Evolutionary conservation across 1,140 invertebrate genomes (phyloP), one percentile per base, ranked within the genome.

Genomic region (Calephelis virginiensis): DNA sequence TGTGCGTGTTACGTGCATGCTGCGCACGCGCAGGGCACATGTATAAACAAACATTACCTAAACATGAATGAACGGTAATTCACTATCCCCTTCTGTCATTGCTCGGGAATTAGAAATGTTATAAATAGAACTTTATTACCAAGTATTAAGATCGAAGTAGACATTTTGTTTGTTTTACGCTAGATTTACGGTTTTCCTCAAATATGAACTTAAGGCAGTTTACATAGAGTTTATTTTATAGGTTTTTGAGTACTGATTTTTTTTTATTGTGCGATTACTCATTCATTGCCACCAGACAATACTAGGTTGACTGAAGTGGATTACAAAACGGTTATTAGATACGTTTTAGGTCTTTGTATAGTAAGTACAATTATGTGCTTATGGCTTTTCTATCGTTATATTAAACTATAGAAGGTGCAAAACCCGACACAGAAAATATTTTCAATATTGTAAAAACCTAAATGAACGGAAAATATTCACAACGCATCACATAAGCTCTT

Each of bases 1-100:
- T 45, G 53, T 59, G 69, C 82, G 78, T 87, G 85, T 14, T 13
- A 13, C 50, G 48, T 67, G 74, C 83, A 84, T 88, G 84, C 50
- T 67, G 68, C 72, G 72, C 84, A 82, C 81, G 82, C 73, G 76
- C 56, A 40, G 8, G 10, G 6, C 74, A 69, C 84, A 78, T 83
- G 82, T 68, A 64, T 74, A 14, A 65, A 64, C 38, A 17, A 47
- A 49, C 61, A 53, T 66, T 59, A 66, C 53, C 49, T 65, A 53
- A 59, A 46, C 40, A 66, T 64, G 47, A 70, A 68, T 64, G 66
- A 69, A 47, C 53, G 62, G 45, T 28, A 56, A 56, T 53, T 53
- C 11, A 48, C n/a, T 7, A n/a, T 64, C 47, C 38, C 17, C 40
- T 62, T 62, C 11, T 64, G 63, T 43, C 63, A 49, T 48, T 50